Evolutionary conservation across 2,888 invertebrate species (phyloP).

Genomic region (Alloscopus bannaensis): DNA sequence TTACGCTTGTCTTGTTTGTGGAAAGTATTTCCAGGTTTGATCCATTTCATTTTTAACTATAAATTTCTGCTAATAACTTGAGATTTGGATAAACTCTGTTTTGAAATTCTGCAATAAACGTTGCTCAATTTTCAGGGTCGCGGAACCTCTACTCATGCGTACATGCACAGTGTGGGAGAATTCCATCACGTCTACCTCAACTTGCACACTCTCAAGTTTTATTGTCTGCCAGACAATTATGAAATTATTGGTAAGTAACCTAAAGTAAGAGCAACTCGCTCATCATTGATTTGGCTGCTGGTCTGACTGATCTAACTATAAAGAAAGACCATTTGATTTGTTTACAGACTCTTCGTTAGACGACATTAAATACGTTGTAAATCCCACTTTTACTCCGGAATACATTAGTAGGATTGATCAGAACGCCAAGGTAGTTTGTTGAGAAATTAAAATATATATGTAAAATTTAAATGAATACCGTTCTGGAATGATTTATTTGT

Average conservation of each 20-base stretch:
- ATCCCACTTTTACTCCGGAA: slow-evolving; percentile 92
- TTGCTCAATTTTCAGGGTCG: slow-evolving; percentile 82
- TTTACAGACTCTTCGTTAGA: slow-evolving; percentile 92
- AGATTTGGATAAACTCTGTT: too few relatives aligned
- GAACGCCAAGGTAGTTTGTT: slow-evolving; percentile 80
- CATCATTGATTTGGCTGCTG: neutral
- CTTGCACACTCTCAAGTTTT: slow-evolving; percentile 96
- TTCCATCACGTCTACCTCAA: slow-evolving; percentile 99
- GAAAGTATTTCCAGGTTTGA: slow-evolving; percentile 92
- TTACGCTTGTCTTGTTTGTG: slow-evolving; percentile 99
- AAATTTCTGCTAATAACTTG: neutral
- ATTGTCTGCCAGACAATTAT: slow-evolving; percentile 99
- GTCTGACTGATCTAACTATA: neutral
- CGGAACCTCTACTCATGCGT: slow-evolving; percentile 98
- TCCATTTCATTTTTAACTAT: neutral
- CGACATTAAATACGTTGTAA: slow-evolving; percentile 98
- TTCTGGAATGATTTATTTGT: neutral
- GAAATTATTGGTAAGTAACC: slow-evolving; percentile 91
- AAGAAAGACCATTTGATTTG: slow-evolving; percentile 6
- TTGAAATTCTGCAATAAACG: neutral
- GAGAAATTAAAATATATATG: neutral
- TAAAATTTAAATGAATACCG: neutral
- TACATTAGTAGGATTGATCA: slow-evolving; percentile 90
- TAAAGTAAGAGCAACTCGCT: neutral
- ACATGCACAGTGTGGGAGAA: slow-evolving; percentile 98